Base-by-base conservation (phyloP, 2,113 vertebrate species). In the Rhinolophus sinicus region DNA sequence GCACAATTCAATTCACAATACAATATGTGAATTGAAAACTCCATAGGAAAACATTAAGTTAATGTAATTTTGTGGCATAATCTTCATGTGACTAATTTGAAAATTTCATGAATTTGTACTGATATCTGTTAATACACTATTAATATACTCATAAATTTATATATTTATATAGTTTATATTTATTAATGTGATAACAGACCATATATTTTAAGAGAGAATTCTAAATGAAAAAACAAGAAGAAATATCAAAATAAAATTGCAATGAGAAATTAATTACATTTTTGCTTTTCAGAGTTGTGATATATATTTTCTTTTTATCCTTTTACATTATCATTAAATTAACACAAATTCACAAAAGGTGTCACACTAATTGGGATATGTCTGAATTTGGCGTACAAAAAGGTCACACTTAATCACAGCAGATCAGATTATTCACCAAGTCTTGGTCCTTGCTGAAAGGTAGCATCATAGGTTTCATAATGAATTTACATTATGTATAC, bases 281-380 rank as follows among this genome's bases (percentile, higher is more conserved):
- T 97, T 93, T 77, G 93, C 82, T 85, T 97, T 85, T 21, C 22
- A 97, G 54, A 92, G 10, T 30, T 81, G 4, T 94, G 35, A 83
- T n/a, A 69, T 60, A n/a, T 56, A 69, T 88, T 87, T 85, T 94
- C 28, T 84, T 88, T 93, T 93, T 58, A 82, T 50, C 21, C 14
- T 12, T 93, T 62, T 72, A 85, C n/a, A 91, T 85, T 82, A 35
- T 88, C 88, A 60, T 93, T 89, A 87, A 96, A 89, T 88, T 96
- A 93, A 93, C 82, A 86, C 47, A 91, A 18, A 95, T 64, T 96
- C 69, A 86, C n/a, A 93, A 83, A 16, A 94, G 19, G 93, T 95
- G 89, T 92, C 93, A 87, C 11, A 76, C 50, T 96, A 96, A 96
- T 93, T 97, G 50, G 82, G 9, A 87, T 87, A 64, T 50, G 30